Evolutionary conservation across 2,888 invertebrate species (phyloP), one percentile per base, ranked within the genome.

Genomic region (Hirtodrosophila alboralis): DNA sequence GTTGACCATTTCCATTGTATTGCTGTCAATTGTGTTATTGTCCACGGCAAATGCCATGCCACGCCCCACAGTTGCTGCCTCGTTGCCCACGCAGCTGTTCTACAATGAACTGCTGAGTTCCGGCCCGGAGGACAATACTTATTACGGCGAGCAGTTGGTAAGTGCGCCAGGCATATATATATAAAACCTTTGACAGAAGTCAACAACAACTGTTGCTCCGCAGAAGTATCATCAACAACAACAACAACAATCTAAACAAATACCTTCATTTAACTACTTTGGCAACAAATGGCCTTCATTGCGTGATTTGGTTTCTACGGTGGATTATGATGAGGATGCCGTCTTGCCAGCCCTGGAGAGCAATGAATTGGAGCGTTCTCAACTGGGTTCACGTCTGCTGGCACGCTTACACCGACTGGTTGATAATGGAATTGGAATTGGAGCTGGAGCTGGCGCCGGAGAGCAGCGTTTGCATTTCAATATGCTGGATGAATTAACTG

Each of bases 321-420:
- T 76, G 2, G 87, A 89, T 52, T 89, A 89, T n/a, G 86, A 87
- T 9, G 87, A 88, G 10, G 40, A 59, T 1, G 2, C 33, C 2
- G 14, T 12, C n/a, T 9, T 36, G 18, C 4, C 38, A n/a, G n/a
- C n/a, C 21, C 27, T 33, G 30, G 85, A 69, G 1, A 75, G 62
- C 13, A 36, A 38, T 16, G 84, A 80, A 28, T 34, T 49, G 1
- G 49, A 84, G 37, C 63, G 41, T 34, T 12, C 30, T 8, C 43
- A 34, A 9, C 34, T 43, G 33, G 59, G 48, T 9, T 49, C 73
- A 1, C 74, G 67, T 0, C 48, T 87, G n/a, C 16, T 86, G 38
- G 74, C 80, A 2, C 85, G 80, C n/a, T 67, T 88, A 6, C 75
- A 78, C 10, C 70, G 69, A 13, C 51, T 89, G 30, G 65, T 60